These are phyloP conservation scores for Loripinus fragilis DNA, from an alignment of 2,888 invertebrate genomes.

Conservation along the genomic window DNA sequence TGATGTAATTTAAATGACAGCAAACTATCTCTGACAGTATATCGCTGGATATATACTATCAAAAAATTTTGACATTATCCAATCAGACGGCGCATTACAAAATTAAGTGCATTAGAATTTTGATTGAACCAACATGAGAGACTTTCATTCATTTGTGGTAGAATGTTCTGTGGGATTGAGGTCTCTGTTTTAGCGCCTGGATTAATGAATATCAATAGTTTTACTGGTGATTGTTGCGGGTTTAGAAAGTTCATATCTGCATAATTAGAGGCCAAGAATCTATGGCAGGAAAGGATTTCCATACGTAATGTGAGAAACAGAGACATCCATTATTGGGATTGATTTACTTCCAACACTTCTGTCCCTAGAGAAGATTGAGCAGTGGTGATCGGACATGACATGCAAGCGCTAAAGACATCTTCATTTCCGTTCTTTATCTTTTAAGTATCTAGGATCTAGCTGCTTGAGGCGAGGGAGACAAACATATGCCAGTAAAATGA, in stretches of 20 bases:
- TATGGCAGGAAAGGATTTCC: neutral
- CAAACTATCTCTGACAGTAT: too few species aligned
- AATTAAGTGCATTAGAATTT: too few species aligned
- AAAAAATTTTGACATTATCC: too few species aligned
- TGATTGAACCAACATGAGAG: too few species aligned
- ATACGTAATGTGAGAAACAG: constrained; percentile 14
- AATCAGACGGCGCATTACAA: too few species aligned
- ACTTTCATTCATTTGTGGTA: neutral
- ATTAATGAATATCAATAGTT: constrained; percentile 13
- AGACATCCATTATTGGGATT: constrained; percentile 6
- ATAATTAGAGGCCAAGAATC: neutral
- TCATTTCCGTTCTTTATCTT: too few species aligned
- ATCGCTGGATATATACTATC: too few species aligned
- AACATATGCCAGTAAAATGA: too few species aligned
- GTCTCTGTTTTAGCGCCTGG: neutral
- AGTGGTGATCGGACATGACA: constrained; percentile 10
- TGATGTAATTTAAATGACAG: too few species aligned
- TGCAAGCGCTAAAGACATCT: neutral
- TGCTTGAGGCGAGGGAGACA: too few species aligned
- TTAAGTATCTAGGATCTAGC: too few species aligned
- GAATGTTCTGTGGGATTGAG: neutral
- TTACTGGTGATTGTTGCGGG: neutral
- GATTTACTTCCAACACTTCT: constrained; percentile 14
- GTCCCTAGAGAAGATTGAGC: neutral
- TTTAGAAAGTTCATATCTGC: constrained; percentile 12